Evolutionary conservation across 2,797 vertebrate genomes (phyloP).

Genomic region (Capromys pilorides): DNA sequence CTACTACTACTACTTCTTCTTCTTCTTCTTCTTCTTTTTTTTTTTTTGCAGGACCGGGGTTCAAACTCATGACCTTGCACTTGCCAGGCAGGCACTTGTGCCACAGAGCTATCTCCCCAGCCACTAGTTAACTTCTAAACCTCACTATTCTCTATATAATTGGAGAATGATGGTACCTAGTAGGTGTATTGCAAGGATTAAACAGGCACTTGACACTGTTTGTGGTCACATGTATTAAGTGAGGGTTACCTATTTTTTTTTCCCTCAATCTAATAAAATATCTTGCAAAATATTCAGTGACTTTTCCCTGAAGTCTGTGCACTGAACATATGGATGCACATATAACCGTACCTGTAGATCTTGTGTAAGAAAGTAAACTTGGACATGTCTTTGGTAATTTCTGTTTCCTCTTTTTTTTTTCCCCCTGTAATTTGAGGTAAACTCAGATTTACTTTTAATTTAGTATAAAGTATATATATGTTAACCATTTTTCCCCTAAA

Average conservation of each 20-base stretch:
- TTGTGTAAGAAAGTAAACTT: slow-evolving; percentile 19
- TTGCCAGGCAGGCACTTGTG: no score
- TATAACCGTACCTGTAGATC: not conserved
- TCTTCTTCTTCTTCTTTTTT: no score
- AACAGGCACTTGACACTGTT: not conserved
- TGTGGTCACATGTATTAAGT: slow-evolving; percentile 31
- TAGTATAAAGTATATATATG: slow-evolving; percentile 6
- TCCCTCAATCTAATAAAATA: not conserved
- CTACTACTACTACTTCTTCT: no score
- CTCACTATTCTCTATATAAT: not conserved
- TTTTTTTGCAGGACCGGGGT: no score
- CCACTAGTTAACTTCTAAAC: no score
- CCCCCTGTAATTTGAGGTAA: not conserved
- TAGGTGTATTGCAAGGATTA: not conserved
- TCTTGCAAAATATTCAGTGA: not conserved
- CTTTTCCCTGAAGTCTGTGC: not conserved
- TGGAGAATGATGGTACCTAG: not conserved
- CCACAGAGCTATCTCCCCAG: no score
- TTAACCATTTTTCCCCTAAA: not conserved
- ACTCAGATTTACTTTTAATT: slow-evolving; percentile 48
- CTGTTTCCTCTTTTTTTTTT: not conserved
- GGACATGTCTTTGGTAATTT: slow-evolving; percentile 20
- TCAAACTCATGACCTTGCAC: no score
- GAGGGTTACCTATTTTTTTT: not conserved
- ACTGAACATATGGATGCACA: not conserved